These are phyloP conservation scores for Ameiurus melas DNA, from an alignment of 2,113 vertebrate species.

Conservation along the genomic window DNA sequence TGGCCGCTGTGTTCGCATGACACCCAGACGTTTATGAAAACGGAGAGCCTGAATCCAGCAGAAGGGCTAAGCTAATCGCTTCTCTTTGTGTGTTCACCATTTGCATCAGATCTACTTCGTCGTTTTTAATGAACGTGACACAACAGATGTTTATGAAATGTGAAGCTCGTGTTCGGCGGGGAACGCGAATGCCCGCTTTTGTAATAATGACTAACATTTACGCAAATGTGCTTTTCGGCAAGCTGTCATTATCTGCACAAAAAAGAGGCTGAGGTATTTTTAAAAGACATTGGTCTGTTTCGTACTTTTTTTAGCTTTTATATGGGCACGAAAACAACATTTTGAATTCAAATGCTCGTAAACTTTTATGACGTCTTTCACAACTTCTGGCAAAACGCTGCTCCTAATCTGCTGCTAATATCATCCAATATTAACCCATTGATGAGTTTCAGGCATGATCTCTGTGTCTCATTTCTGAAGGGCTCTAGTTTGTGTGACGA, in stretches of 20 bases:
- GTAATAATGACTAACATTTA: conserved; percentile 32
- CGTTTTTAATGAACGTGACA: conserved; percentile 34
- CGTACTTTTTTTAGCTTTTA: background rate
- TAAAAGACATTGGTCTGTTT: background rate
- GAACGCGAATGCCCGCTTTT: background rate
- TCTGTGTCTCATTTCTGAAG: too few relatives aligned
- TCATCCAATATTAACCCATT: too few relatives aligned
- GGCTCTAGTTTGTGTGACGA: too few relatives aligned
- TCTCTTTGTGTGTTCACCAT: conserved; percentile 10
- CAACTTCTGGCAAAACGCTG: background rate
- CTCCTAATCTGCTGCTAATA: background rate
- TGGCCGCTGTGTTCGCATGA: background rate
- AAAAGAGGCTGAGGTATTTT: background rate
- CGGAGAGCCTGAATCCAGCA: background rate
- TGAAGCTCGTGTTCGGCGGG: background rate
- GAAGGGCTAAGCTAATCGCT: conserved; percentile 15
- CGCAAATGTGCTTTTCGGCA: conserved; percentile 26
- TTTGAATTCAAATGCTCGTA: background rate
- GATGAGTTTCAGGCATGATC: too few relatives aligned
- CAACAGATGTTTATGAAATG: conserved; percentile 35
- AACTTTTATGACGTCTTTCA: background rate
- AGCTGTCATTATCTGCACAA: background rate
- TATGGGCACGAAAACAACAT: background rate
- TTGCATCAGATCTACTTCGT: conserved; percentile 28
- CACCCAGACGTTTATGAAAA: conserved; percentile 24